Conservation (phyloP, 2,888 invertebrate genomes). For the Atethmia centrago region DNA sequence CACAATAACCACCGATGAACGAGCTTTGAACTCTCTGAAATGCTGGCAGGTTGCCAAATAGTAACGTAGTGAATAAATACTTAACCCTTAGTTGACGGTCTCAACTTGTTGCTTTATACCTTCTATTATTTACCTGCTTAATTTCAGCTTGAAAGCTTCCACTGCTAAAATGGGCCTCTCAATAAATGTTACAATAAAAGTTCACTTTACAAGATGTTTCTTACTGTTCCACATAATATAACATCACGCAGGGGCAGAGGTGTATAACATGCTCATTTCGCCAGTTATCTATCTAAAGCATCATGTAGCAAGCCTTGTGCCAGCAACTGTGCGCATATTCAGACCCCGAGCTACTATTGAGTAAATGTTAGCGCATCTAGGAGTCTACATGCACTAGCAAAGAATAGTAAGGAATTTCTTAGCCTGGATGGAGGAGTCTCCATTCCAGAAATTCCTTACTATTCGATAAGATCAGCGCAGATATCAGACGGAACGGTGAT, state of each 20-base stretch:
- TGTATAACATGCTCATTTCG: background rate
- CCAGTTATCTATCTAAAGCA: background rate
- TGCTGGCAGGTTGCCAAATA: conserved; percentile 34
- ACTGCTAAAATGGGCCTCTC: background rate
- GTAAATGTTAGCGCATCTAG: background rate
- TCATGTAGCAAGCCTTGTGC: background rate
- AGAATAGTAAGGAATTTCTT: too few relatives aligned
- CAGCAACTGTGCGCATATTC: background rate
- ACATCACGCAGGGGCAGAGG: background rate
- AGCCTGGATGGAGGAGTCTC: too few relatives aligned
- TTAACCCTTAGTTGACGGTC: conserved; percentile 22
- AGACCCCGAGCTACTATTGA: background rate
- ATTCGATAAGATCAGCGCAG: background rate
- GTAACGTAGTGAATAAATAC: conserved; percentile 13
- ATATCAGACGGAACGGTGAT: background rate
- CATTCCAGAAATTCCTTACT: background rate
- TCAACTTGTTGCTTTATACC: conserved; percentile 44
- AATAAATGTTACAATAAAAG: background rate
- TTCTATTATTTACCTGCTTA: background rate
- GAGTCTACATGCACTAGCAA: too few relatives aligned
- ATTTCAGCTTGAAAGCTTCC: background rate
- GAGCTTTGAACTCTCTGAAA: conserved; percentile 18
- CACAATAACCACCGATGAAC: background rate
- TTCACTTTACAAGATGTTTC: background rate
- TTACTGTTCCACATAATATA: background rate